phyloP scores from a whole-genome alignment of 2,797 vertebrate genomes.

The Rhyacichthys aspro region DNA sequence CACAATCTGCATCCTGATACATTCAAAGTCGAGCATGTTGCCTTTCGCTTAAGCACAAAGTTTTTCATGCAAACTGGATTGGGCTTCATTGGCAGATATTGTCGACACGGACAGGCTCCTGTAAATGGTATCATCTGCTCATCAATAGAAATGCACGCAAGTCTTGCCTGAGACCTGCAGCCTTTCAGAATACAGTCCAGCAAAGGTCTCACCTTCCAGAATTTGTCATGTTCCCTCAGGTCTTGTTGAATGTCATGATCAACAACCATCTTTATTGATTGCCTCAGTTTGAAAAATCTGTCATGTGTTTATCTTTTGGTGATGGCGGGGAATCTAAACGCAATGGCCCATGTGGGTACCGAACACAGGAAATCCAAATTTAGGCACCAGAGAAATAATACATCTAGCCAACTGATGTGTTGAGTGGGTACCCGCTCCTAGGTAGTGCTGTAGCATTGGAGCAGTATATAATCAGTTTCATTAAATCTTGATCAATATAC shows the following conservation, averaged over 20 bases:
- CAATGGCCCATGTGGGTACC: conserved; percentile 10
- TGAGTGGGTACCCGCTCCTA: not conserved
- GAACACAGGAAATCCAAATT: conserved; percentile 10
- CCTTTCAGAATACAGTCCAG: not conserved
- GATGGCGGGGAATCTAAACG: not conserved
- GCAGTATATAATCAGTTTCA: not conserved
- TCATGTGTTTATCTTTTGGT: not conserved
- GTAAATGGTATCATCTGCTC: too few species aligned
- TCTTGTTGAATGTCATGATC: conserved; percentile 5
- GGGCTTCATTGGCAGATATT: too few species aligned
- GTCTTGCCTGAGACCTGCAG: not conserved
- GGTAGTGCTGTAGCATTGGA: conserved; percentile 2
- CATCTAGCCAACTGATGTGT: not conserved
- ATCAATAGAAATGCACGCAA: too few species aligned
- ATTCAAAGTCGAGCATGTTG: too few species aligned
- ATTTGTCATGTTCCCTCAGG: not conserved
- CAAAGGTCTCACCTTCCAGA: not conserved
- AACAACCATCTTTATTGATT: not conserved
- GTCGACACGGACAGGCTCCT: too few species aligned
- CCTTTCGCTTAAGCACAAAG: too few species aligned
- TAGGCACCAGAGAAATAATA: conserved; percentile 9
- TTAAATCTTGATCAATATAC: not conserved
- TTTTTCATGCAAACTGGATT: too few species aligned
- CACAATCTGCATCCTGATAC: too few species aligned
- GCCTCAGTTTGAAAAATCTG: conserved; percentile 6